Base-by-base conservation (phyloP, 2,888 invertebrate genomes). In the Keiferia lycopersicella region DNA sequence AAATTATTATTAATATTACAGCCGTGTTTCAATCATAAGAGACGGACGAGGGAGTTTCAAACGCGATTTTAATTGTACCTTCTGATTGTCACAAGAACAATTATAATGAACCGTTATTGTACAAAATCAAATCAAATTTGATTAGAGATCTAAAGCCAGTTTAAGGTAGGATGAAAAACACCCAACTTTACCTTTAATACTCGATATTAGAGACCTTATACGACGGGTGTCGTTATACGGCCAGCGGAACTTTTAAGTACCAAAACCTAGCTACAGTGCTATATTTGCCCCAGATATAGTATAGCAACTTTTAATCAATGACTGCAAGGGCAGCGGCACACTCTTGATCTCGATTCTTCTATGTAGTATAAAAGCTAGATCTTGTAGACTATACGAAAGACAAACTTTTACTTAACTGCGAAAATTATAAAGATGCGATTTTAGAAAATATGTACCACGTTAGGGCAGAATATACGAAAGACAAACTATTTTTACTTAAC, bases 241-340 rank as follows among this genome's bases (percentile, higher is more conserved):
- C n/a, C 34, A 26, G n/a, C 56, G 53, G 14, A 18, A 34, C 34
- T 22, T n/a, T n/a, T 50, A 51, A 56, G 26, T 34, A n/a, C n/a
- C n/a, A n/a, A 26, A 34, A 26, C 10, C 6, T 34, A 34, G 8
- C 34, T 34, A 4, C 10, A 34, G 34, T 8, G 26, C 56, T 26
- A 26, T 16, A 26, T 16, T 16, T 34, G 34, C n/a, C 10, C 56
- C n/a, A 34, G 2, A 56, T 26, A 16, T 56, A 22, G 34, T 56
- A 34, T 56, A 26, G 58, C 18, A 58, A 20, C n/a, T 58, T 30
- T 56, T 58, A 39, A 39, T 58, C 58, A 39, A 58, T 58, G 1
- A 18, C 18, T 39, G 39, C 58, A 58, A 58, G 58, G 58, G 38
- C 39, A 39, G n/a, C 39, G 38, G 58, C 39, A 26, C 39, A n/a